Percentiles rank a stretch among this genome's conserved stretches.
Evolutionary conservation across 1,140 invertebrate species (phyloP).

Genomic region (Brachionus rotundiformis): DNA sequence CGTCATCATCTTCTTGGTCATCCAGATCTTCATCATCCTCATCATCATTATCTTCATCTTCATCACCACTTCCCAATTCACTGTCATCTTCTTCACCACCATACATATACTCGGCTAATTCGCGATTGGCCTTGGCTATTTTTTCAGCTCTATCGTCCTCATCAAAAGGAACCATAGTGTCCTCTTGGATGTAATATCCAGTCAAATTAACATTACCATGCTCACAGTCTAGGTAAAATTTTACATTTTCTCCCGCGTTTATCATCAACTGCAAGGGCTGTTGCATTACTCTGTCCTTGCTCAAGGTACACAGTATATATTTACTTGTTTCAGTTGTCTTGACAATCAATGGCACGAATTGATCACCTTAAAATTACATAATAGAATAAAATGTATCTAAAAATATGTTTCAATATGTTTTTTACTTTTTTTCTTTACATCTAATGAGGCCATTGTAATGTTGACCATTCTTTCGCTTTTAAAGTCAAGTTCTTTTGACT

Average conservation of each 20-base stretch:
- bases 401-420: not conserved
- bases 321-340: not conserved
- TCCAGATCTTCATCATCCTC: not conserved
- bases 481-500: constrained; percentile 16
- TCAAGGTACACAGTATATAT: constrained; percentile 39
- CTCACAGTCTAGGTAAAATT: constrained; percentile 5
- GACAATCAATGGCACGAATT: constrained; percentile 33
- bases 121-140: constrained; percentile 28
- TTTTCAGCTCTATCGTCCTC: not conserved
- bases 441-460: constrained; percentile 41
- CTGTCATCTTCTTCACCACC: not conserved
- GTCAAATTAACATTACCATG: constrained; percentile 37
- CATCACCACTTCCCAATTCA: not conserved
- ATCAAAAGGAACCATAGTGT: constrained; percentile 14
- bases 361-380: constrained; percentile 32
- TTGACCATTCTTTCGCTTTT: constrained; percentile 40
- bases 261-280: constrained; percentile 40
- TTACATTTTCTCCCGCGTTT: constrained; percentile 46
- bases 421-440: constrained; percentile 39
- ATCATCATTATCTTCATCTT: constrained; percentile 16
- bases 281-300: constrained; percentile 34
- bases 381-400: not conserved
- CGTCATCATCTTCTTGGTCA: constrained; percentile 9
- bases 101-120: constrained; percentile 17
- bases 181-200: constrained; percentile 45